Evolutionary conservation across 2,797 vertebrate species (phyloP).

Genomic region (Falco novaeseelandiae): DNA sequence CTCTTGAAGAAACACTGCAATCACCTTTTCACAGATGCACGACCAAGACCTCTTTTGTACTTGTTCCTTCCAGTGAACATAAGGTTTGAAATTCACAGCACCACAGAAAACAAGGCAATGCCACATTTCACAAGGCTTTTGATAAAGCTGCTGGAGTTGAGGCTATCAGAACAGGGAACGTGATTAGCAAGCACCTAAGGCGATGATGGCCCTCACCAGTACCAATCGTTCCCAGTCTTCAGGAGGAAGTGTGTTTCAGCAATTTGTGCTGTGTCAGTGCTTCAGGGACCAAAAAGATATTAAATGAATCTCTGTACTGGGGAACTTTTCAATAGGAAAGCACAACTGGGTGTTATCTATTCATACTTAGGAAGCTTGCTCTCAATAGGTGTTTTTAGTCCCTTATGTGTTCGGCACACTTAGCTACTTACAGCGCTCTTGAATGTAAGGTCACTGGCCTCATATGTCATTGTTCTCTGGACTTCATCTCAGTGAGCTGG

Average conservation of each 20-base stretch:
- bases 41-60: background rate
- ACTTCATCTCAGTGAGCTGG: background rate
- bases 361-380: background rate
- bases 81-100: background rate
- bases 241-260: background rate
- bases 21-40: background rate
- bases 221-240: background rate
- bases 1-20: background rate
- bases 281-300: background rate
- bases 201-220: accelerated
- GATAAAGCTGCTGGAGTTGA: background rate
- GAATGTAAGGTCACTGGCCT: background rate
- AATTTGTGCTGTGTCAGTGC: background rate
- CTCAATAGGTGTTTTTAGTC: accelerated
- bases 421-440: background rate
- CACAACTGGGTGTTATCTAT: background rate
- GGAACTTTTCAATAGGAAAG: background rate
- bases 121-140: background rate
- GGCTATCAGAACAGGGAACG: background rate
- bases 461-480: background rate
- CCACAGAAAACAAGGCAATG: background rate
- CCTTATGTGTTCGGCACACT: accelerated
- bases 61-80: background rate
- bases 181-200: background rate
- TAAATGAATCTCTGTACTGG: background rate